phyloP scores from a whole-genome alignment of 2,113 vertebrate genomes.

The Parus major region DNA sequence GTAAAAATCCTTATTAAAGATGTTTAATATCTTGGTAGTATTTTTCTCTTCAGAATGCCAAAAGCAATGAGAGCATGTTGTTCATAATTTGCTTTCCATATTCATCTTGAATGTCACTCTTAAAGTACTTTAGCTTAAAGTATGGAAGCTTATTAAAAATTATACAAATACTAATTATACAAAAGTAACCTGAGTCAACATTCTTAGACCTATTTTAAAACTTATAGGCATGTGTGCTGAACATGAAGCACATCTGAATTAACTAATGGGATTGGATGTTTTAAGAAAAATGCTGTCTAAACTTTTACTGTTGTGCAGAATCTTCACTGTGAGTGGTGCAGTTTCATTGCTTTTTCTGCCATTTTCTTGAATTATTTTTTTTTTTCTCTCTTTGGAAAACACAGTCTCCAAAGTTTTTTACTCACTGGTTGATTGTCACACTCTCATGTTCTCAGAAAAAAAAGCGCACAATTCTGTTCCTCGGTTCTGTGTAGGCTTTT shows the following conservation, averaged over 20 bases:
- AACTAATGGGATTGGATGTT: not conserved
- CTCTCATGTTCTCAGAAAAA: conserved; percentile 21
- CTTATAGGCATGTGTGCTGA: not conserved
- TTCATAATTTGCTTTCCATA: conserved; percentile 56
- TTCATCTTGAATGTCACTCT: not conserved
- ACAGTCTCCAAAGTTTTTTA: not conserved
- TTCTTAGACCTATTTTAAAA: not conserved
- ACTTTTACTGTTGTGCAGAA: conserved; percentile 27
- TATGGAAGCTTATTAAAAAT: conserved; percentile 15
- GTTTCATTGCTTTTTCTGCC: conserved; percentile 8
- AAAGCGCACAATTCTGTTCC: conserved; percentile 53
- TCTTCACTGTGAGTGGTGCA: conserved; percentile 40
- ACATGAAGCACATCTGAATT: conserved; percentile 1
- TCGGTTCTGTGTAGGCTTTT: not conserved
- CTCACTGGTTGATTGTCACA: not conserved
- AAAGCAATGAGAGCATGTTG: conserved; percentile 39
- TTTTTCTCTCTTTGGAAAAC: not conserved
- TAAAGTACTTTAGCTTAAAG: conserved; percentile 30
- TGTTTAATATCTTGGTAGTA: conserved; percentile 64
- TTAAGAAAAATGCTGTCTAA: conserved; percentile 31
- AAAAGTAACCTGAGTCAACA: not conserved
- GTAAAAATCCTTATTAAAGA: conserved; percentile 71
- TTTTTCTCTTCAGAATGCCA: conserved; percentile 63
- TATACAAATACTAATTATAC: not conserved
- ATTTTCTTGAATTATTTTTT: not conserved